These are phyloP conservation scores for Potorous gilbertii DNA, from an alignment of 2,797 vertebrate genomes.

Conservation along the genomic window DNA sequence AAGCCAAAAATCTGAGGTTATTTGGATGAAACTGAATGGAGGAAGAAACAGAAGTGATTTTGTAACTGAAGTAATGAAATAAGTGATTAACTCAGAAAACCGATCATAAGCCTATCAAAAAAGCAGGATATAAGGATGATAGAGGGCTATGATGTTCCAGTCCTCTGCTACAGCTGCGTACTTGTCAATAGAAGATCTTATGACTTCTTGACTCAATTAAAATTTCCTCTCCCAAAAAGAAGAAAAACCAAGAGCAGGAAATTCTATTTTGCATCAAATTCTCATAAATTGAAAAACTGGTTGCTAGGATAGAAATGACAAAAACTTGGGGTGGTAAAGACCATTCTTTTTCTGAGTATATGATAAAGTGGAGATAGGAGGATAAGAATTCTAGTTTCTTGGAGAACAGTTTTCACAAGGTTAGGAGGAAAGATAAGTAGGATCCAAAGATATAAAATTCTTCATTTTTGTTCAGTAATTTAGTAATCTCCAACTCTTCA, in stretches of 20 bases:
- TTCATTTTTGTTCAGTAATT: neutral
- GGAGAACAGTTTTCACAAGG: neutral
- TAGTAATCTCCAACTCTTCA: neutral
- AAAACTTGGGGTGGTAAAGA: neutral
- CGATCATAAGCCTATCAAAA: neutral
- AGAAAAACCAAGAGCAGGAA: neutral
- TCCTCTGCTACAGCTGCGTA: too few relatives aligned
- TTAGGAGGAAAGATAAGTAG: neutral
- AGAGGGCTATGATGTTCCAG: neutral
- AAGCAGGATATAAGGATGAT: neutral
- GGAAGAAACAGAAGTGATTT: neutral
- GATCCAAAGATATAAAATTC: neutral
- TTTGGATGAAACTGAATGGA: neutral
- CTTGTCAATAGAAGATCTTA: neutral
- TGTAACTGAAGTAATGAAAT: neutral
- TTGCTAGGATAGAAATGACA: neutral
- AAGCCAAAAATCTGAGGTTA: neutral
- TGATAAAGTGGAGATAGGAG: neutral
- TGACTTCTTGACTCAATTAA: neutral
- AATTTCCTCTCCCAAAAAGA: neutral
- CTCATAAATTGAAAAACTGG: neutral
- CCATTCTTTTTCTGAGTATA: neutral
- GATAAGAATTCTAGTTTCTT: too few relatives aligned
- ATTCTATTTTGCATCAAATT: neutral
- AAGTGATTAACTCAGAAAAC: too few relatives aligned